Conservation (phyloP, 1,140 invertebrate genomes). For the Meloidogyne floridensis region DNA sequence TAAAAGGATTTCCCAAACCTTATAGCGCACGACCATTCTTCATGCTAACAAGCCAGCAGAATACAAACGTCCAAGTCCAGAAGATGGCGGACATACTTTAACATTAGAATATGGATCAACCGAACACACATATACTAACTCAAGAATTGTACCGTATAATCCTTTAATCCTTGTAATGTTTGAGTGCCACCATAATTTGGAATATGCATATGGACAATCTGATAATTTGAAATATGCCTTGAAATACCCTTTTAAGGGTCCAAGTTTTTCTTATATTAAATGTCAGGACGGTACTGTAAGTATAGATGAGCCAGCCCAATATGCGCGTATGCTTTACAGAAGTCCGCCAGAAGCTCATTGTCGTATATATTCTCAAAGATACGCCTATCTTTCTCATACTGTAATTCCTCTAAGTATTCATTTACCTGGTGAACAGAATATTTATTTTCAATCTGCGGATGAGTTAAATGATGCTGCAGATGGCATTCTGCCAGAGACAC, state of each 20-base stretch:
- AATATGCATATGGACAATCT: neutral
- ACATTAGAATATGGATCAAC: neutral
- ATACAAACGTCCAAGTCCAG: conserved; percentile 4
- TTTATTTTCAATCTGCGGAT: neutral
- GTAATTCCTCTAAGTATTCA: neutral
- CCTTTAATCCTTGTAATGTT: neutral
- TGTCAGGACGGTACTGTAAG: neutral
- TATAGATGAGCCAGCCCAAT: conserved; percentile 10
- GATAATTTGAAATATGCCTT: neutral
- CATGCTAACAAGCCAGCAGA: neutral
- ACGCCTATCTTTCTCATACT: neutral
- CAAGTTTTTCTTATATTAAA: neutral
- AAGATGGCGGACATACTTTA: neutral
- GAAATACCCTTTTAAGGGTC: conserved; percentile 6
- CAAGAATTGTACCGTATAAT: neutral
- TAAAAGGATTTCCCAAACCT: neutral
- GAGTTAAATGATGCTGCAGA: too few relatives aligned
- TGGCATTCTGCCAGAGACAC: neutral
- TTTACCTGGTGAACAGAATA: conserved; percentile 2
- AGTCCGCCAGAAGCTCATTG: neutral
- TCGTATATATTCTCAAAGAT: neutral
- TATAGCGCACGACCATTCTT: neutral
- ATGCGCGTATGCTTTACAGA: conserved; percentile 6
- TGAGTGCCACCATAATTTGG: neutral
- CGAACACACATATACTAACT: neutral